Conservation (phyloP, 53 echinoderm and acorn worm species). For the Paracentrotus lividus region DNA sequence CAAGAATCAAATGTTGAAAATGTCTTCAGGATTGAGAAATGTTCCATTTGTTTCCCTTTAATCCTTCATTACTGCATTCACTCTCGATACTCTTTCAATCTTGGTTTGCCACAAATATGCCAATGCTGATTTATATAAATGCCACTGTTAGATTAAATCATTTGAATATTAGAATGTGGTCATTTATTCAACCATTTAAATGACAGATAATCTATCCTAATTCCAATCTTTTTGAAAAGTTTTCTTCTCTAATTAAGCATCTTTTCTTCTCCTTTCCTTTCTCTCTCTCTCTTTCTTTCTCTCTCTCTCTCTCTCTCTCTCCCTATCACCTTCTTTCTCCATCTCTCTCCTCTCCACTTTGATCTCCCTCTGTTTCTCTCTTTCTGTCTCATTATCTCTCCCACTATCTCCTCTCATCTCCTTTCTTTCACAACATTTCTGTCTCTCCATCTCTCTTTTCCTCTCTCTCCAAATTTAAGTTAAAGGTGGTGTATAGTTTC, state of each 20-base stretch:
- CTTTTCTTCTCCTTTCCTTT: neutral
- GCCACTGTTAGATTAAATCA: neutral
- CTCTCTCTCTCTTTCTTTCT: neutral
- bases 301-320: neutral
- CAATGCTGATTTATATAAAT: neutral
- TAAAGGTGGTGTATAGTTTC: too few species aligned
- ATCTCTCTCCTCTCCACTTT: neutral
- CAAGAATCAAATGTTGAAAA: slow-evolving; percentile 12
- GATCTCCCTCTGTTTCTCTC: too few species aligned
- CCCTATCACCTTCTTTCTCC: neutral
- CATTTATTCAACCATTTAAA: neutral
- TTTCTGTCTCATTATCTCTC: too few species aligned
- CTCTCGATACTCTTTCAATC: neutral
- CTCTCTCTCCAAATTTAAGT: too few species aligned
- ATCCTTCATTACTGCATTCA: neutral
- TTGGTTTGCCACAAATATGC: neutral
- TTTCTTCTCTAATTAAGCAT: neutral
- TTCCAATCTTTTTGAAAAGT: neutral
- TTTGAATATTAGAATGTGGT: neutral
- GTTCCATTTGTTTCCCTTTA: neutral
- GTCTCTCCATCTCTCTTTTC: too few species aligned
- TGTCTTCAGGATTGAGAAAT: slow-evolving; percentile 27
- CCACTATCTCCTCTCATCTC: too few species aligned
- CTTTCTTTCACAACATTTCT: too few species aligned
- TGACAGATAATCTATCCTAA: neutral